Evolutionary conservation across 2,113 vertebrate genomes (phyloP), one percentile per base, ranked within the genome.

Genomic region (Galemys pyrenaicus): DNA sequence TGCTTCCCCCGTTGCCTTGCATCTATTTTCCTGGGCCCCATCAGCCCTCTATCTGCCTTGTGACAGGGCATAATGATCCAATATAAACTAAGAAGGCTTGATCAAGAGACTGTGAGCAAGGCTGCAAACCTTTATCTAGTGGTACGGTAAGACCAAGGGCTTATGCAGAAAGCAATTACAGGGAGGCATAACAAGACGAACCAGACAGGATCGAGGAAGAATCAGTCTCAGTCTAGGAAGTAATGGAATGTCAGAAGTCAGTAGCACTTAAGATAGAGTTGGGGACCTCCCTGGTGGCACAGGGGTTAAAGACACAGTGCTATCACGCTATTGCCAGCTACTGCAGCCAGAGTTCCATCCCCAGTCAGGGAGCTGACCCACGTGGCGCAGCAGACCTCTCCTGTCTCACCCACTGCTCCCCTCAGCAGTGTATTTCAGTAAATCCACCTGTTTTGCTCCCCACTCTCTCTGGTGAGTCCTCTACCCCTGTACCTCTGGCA

Each of bases 61-160:
- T 80, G 88, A 87, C 62, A 41, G 60, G 54, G 4, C 44, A 62
- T 32, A 62, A 93, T 92, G 62, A 30, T 64, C 90, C 58, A 51
- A 24, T 81, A 54, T 84, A 80, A 90, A 79, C 83, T 54, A 58
- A 89, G 24, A 74, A 96, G 24, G 20, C 13, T 71, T 60, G 67
- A 84, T 64, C 78, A 26, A 37, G 4, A 81, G 39, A 77, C 20
- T 51, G 16, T 67, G 82, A 92, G 73, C 54, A 80, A 71, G 79
- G 51, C 51, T 87, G 20, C 62, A 65, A 70, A 65, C 58, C 19
- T 89, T 58, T 58, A 39, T 91, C 71, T 93, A 49, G 41, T 51
- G 64, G 54, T 60, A 4, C 5, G 80, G 17, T n/a, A 28, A 56
- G 58, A 85, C 65, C 54, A 58, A 87, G 26, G 37, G 17, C 5